Evolutionary conservation across 37 sponge, comb jelly and placozoan genomes (phyloP).

Genomic region (Axinella damicornis): DNA sequence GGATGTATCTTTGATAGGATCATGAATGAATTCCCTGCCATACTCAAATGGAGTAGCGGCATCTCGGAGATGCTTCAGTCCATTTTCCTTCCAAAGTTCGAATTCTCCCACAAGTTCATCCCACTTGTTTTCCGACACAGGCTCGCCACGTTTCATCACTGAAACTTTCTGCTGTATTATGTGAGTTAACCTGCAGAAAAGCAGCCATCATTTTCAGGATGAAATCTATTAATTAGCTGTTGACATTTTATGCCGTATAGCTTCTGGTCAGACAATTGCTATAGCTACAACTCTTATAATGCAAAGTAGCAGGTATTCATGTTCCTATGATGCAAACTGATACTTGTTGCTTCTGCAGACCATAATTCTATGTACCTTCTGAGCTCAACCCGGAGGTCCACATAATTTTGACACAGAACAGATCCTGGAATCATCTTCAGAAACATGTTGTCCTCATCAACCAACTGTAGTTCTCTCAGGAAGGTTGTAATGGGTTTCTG

Average conservation of each 20-base stretch:
- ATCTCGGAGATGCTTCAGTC: slow-evolving; percentile 8
- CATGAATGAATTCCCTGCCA: background rate
- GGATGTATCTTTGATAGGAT: background rate
- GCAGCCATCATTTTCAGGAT: too few relatives aligned
- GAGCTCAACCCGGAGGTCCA: slow-evolving; percentile 26
- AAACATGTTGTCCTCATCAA: background rate
- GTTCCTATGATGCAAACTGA: too few relatives aligned
- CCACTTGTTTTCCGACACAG: background rate
- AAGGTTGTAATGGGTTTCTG: slow-evolving; percentile 27
- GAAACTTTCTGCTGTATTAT: too few relatives aligned
- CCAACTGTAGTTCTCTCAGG: slow-evolving; percentile 4
- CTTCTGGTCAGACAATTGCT: too few relatives aligned
- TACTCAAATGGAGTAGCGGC: background rate
- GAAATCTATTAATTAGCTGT: too few relatives aligned
- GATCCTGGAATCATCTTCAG: slow-evolving; percentile 30
- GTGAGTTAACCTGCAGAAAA: too few relatives aligned
- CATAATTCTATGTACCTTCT: background rate
- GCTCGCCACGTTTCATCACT: too few relatives aligned
- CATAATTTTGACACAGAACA: slow-evolving; percentile 43
- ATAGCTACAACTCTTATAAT: too few relatives aligned
- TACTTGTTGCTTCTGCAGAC: too few relatives aligned
- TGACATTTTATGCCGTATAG: too few relatives aligned
- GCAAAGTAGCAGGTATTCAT: too few relatives aligned
- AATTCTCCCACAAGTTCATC: slow-evolving; percentile 1
- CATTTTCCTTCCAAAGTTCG: background rate